Evolutionary conservation across 2,888 invertebrate genomes (phyloP).

Genomic region (Thereva unica): DNA sequence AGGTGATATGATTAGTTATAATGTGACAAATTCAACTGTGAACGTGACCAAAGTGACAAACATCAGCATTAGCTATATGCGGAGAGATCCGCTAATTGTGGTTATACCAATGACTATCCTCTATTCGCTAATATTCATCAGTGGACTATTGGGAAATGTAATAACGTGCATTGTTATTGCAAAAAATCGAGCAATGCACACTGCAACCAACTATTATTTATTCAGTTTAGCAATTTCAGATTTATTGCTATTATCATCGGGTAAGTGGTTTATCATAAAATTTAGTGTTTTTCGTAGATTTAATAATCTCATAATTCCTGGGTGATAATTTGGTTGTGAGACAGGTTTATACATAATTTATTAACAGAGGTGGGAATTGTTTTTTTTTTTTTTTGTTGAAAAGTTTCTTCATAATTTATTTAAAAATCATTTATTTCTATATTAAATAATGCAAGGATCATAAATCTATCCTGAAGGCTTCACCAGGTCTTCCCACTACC

Average conservation of each 20-base stretch:
- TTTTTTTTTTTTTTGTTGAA: too few relatives aligned
- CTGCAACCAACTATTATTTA: conserved; percentile 74
- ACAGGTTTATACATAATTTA: too few relatives aligned
- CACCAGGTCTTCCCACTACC: too few relatives aligned
- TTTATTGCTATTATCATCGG: conserved; percentile 70
- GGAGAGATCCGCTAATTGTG: conserved; percentile 45
- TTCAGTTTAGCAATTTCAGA: conserved; percentile 81
- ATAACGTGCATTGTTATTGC: conserved; percentile 78
- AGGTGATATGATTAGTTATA: conserved; percentile 11
- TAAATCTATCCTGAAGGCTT: too few relatives aligned
- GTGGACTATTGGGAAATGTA: conserved; percentile 74
- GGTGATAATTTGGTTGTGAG: too few relatives aligned
- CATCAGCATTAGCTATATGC: conserved; percentile 5
- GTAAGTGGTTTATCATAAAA: conserved; percentile 58
- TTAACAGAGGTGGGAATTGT: too few relatives aligned
- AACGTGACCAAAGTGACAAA: conserved; percentile 18
- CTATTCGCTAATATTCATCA: conserved; percentile 62
- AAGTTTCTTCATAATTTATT: too few relatives aligned
- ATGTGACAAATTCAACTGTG: neutral
- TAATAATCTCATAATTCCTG: too few relatives aligned
- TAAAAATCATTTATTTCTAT: too few relatives aligned
- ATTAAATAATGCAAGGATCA: too few relatives aligned
- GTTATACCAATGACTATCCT: conserved; percentile 64
- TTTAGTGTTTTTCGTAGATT: too few relatives aligned
- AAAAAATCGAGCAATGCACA: conserved; percentile 75